phyloP scores from a whole-genome alignment of 2,888 invertebrate species.

The Nymphalis urticae region DNA sequence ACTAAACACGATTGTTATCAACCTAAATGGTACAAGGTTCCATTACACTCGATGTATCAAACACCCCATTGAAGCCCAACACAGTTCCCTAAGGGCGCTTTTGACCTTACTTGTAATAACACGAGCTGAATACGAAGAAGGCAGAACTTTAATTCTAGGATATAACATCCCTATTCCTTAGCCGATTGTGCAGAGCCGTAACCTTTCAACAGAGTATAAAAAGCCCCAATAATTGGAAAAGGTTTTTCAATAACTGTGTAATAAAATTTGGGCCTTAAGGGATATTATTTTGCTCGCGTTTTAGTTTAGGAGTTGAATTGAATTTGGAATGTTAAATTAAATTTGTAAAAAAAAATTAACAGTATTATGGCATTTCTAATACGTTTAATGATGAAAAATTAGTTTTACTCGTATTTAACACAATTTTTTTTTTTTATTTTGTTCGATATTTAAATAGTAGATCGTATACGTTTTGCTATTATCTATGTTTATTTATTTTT shows the following conservation, averaged over 20 bases:
- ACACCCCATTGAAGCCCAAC: slow-evolving; percentile 25
- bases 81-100: slow-evolving; percentile 24
- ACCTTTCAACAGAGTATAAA: slow-evolving; percentile 19
- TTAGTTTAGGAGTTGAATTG: slow-evolving; percentile 7
- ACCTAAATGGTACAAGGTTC: not conserved
- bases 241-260: slow-evolving; percentile 25
- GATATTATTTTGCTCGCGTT: slow-evolving; percentile 1
- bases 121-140: slow-evolving; percentile 30
- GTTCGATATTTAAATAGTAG: no score
- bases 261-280: slow-evolving; percentile 24
- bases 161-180: slow-evolving; percentile 21
- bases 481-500: no score
- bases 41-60: slow-evolving; percentile 6
- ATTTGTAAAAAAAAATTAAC: not conserved
- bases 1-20: not conserved
- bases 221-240: slow-evolving; percentile 26
- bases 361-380: no score
- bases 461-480: no score
- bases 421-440: no score
- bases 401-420: no score
- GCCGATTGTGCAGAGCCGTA: slow-evolving; percentile 17
- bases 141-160: slow-evolving; percentile 20
- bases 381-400: no score
- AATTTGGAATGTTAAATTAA: not conserved
- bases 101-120: slow-evolving; percentile 31